Base-by-base conservation (phyloP, 1,140 invertebrate genomes). In the Drosophila ficusphila region DNA sequence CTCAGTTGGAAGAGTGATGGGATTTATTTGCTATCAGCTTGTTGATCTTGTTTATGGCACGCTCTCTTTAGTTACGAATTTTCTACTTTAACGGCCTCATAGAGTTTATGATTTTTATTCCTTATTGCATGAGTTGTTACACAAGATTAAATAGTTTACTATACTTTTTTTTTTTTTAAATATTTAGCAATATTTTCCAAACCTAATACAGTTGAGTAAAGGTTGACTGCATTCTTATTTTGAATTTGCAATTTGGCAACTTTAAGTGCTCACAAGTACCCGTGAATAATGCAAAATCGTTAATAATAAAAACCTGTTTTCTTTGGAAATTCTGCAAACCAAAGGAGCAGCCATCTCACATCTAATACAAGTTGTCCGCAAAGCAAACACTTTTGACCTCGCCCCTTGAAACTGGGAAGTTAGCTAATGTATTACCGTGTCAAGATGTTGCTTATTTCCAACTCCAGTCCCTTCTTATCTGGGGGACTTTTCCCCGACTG, bases 371-470 rank as follows among this genome's bases (percentile, higher is more conserved):
- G 4, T 29, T 14, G 57, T 19, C 29, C 38, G 3, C 46, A 39
- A 34, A 44, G 33, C 65, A 54, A 61, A 42, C 29, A 21, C 21
- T 36, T 44, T 23, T 36, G 58, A 16, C 12, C 38, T 25, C 27
- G 33, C 29, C 27, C 54, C 60, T 29, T 8, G 58, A 23, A 36
- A n/a, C 39, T 9, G 12, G 2, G 46, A 61, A 64, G 39, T 64
- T 62, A 18, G 38, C 60, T 61, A 38, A 62, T 64, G 29, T 61
- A 29, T 46, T 64, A 38, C 39, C 23, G 29, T 72, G 41, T 44
- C 69, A 62, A 62, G 56, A 47, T 73, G 56, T 23, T 72, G 39
- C 69, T 71, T 49, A 44, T 71, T 44, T 44, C 25, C 39, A 44
- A 31, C 36, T 70, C 21, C 23, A 58, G 27, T 57, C 12, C 25